phyloP scores from a whole-genome alignment of 2,888 invertebrate genomes.

The Podabrus alpinus region DNA sequence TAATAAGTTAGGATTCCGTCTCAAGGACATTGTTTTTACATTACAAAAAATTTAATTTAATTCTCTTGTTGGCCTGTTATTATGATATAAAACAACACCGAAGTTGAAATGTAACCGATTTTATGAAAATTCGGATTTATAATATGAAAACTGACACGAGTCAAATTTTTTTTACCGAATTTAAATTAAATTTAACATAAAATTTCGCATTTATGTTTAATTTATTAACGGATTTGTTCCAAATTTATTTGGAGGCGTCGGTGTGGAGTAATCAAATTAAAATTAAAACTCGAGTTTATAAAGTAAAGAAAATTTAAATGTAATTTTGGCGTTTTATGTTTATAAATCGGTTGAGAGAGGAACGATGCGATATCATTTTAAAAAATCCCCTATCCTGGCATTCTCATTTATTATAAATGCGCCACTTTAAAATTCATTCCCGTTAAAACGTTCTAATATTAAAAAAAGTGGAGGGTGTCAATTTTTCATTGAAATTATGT shows the following conservation, averaged over 20 bases:
- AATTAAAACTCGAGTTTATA: background rate
- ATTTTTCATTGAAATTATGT: conserved; percentile 36
- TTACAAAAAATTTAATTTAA: background rate
- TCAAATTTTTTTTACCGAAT: background rate
- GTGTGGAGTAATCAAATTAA: background rate
- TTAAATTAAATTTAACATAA: background rate
- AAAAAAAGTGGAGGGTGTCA: conserved; percentile 40
- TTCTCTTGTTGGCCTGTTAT: background rate
- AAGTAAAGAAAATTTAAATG: conserved; percentile 6
- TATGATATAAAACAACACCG: background rate
- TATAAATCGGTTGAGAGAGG: conserved; percentile 7
- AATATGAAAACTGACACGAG: background rate
- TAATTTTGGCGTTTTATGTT: conserved; percentile 1
- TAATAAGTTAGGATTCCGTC: background rate
- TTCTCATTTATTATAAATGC: conserved; percentile 41
- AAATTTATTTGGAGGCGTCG: background rate
- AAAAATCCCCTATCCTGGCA: conserved; percentile 37
- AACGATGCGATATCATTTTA: conserved; percentile 33
- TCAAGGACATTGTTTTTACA: background rate
- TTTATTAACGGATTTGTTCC: background rate
- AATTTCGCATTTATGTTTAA: background rate
- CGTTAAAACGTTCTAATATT: conserved; percentile 44
- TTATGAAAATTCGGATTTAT: background rate
- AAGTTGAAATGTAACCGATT: background rate
- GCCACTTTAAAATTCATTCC: conserved; percentile 43